A percentile compares a stretch with the other conserved stretches of the same genome.
Conservation (phyloP, 2,797 vertebrate species). For the Rhinophrynus dorsalis region DNA sequence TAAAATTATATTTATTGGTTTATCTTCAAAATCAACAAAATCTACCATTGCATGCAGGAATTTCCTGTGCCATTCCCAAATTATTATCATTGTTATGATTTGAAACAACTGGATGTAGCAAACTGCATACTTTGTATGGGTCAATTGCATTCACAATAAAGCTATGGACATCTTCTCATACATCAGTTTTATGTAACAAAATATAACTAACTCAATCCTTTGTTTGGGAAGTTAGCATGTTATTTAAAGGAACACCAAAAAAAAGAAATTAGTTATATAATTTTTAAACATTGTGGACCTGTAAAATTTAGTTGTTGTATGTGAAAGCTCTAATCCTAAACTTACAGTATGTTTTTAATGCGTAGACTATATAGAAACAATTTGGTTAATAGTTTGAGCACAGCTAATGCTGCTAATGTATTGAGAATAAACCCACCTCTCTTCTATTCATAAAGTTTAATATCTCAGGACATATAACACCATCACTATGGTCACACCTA, state of each 20-base stretch:
- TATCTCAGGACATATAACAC: too few relatives aligned
- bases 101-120: background rate
- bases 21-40: constrained; percentile 54
- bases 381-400: too few relatives aligned
- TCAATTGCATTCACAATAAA: constrained; percentile 26
- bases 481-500: too few relatives aligned
- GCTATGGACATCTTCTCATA: constrained; percentile 24
- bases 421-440: too few relatives aligned
- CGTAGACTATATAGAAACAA: too few relatives aligned
- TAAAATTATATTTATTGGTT: constrained; percentile 51
- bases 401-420: too few relatives aligned
- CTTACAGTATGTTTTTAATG: too few relatives aligned
- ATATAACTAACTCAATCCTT: constrained; percentile 46
- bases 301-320: too few relatives aligned
- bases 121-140: background rate
- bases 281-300: too few relatives aligned
- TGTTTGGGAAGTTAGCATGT: constrained; percentile 31
- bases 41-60: constrained; percentile 52
- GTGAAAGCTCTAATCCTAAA: too few relatives aligned
- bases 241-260: constrained; percentile 48
- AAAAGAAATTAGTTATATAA: too few relatives aligned
- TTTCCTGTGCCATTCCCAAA: constrained; percentile 58
- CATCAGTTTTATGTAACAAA: constrained; percentile 24
- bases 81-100: constrained; percentile 49
- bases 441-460: too few relatives aligned